Evolutionary conservation across 1,140 invertebrate genomes (phyloP).

Genomic region (Campoletis sonorensis): DNA sequence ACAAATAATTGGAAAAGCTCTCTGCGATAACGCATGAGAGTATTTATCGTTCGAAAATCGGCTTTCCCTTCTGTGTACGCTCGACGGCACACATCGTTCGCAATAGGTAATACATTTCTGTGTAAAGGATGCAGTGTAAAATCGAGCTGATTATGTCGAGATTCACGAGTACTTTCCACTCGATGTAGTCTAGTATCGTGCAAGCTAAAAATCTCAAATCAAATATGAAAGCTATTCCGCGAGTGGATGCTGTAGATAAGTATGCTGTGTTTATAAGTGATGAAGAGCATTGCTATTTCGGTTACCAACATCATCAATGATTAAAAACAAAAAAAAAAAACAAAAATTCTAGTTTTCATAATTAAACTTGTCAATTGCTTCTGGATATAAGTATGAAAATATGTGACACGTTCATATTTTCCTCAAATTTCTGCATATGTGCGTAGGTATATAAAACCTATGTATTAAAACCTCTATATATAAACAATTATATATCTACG

Average conservation of each 20-base stretch:
- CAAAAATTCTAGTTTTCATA: too few species aligned
- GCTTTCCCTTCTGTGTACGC: background rate
- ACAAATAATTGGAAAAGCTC: background rate
- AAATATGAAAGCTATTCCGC: background rate
- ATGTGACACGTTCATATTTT: background rate
- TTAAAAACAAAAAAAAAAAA: too few species aligned
- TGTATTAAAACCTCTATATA: conserved; percentile 9
- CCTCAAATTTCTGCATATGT: background rate
- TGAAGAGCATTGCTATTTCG: background rate
- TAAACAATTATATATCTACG: conserved; percentile 12
- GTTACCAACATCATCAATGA: background rate
- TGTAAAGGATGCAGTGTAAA: background rate
- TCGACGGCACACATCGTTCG: background rate
- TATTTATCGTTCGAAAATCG: conserved; percentile 13
- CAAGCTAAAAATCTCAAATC: background rate
- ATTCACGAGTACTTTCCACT: background rate
- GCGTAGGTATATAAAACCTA: background rate
- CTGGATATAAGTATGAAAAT: background rate
- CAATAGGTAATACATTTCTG: background rate
- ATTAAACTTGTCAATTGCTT: too few species aligned
- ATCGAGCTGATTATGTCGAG: background rate
- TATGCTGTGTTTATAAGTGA: background rate
- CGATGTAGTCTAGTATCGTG: background rate
- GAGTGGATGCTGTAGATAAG: background rate
- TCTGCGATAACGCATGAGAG: background rate